phyloP scores from a whole-genome alignment of 2,888 invertebrate genomes.

The Caenorhabditis sp. region DNA sequence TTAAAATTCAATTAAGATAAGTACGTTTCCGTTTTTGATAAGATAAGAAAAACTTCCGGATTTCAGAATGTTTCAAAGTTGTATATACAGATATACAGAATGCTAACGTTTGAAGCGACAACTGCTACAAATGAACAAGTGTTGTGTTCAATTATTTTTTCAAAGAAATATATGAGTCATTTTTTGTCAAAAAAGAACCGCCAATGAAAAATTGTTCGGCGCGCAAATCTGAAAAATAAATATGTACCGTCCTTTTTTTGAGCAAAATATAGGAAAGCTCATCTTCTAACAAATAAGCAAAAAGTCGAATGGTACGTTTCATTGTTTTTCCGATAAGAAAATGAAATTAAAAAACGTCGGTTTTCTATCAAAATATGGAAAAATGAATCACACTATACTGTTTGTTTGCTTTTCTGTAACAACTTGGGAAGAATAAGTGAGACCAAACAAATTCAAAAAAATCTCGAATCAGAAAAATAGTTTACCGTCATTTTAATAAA shows the following conservation, averaged over 20 bases:
- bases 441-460: not conserved
- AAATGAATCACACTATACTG: not conserved
- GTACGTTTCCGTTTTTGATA: not conserved
- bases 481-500: not conserved
- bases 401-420: not conserved
- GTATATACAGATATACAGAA: constrained; percentile 4
- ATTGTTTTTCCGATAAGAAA: not conserved
- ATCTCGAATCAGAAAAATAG: not conserved
- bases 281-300: not conserved
- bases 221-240: not conserved
- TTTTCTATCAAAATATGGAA: no score
- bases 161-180: no score
- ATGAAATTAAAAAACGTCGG: no score
- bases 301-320: not conserved
- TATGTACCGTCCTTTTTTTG: not conserved
- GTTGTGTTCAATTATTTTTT: no score
- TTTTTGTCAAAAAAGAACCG: not conserved
- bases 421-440: not conserved
- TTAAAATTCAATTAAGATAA: not conserved
- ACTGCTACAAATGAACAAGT: not conserved
- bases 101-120: constrained; percentile 5
- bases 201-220: not conserved
- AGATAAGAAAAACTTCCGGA: not conserved
- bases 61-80: constrained; percentile 1
- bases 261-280: not conserved